Base-by-base conservation (phyloP, 2,797 vertebrate genomes). In the Pipistrellus kuhlii region DNA sequence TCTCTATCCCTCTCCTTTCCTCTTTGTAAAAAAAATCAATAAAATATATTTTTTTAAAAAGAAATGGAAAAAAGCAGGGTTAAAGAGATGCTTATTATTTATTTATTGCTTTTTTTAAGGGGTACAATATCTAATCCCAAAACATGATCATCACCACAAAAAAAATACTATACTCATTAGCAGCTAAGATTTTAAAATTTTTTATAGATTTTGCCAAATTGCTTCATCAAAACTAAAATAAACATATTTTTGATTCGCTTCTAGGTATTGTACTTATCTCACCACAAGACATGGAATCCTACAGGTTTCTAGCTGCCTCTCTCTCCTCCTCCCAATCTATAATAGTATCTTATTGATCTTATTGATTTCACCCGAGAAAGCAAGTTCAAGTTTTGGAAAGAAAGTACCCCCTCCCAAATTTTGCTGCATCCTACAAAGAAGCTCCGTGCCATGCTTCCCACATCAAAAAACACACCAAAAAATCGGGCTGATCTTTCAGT, bases 311-410 rank as follows among this genome's bases (percentile, higher is more conserved):
- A 38, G 64, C 20, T 83, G 44, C 23, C 12, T 38, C 4, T 48
- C 32, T 62, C 9, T 32, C 6, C 4, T 4, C 5, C 5, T 84
- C 27, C 35, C 20, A 68, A 55, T 13, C 35, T 44, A 38, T 11
- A n/a, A 30, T 35, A 94, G 72, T 30, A 38, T 72, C 48, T 85
- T 55, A 46, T 1, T 72, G 59, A 38, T 72, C 55, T 85, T 55
- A 46, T 1, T 72, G 59, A 23, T 35, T 80, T 90, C 12, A 53
- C 23, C 21, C 30, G 53, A 81, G 88, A 85, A 46, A 4, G 0
- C 12, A 85, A 92, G 25, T 53, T n/a, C 55, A 85, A 88, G 88
- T 64, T 48, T 20, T 84, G 91, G 35, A 55, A 51, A 55, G 92
- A 80, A 76, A 69, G 66, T 11, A 10, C 57, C 73, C 30, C 8